Percentiles rank a stretch among this genome's conserved stretches.
Conservation (phyloP, 64 coral and sea anemone species). For the Dendronephthya gigantea region DNA sequence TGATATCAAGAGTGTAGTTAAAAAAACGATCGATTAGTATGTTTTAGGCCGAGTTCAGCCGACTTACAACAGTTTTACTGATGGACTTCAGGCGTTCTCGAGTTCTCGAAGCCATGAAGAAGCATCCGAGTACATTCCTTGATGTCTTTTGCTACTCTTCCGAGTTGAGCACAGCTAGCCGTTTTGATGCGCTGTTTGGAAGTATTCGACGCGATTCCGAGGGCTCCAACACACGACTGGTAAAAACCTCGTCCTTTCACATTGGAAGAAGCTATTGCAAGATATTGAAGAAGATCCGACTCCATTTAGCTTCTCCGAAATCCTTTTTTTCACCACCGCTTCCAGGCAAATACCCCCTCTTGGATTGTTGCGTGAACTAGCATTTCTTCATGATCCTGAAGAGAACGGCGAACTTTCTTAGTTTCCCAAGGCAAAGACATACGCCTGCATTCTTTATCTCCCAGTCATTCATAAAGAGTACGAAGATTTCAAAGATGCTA, state of each 20-base stretch:
- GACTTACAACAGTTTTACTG: slow-evolving; percentile 38
- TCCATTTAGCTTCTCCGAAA: slow-evolving; percentile 20
- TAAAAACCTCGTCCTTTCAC: slow-evolving; percentile 36
- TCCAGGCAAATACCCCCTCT: slow-evolving; percentile 34
- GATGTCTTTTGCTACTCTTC: slow-evolving; percentile 33
- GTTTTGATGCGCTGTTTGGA: slow-evolving; percentile 30
- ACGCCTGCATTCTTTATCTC: slow-evolving; percentile 41
- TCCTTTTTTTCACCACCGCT: slow-evolving; percentile 31
- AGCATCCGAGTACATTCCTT: background rate
- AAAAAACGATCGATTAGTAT: slow-evolving; percentile 39
- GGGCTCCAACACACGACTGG: slow-evolving; percentile 26
- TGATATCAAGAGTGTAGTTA: slow-evolving; percentile 32
- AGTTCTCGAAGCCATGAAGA: slow-evolving; percentile 21
- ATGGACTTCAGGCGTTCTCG: slow-evolving; percentile 23
- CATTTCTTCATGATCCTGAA: slow-evolving; percentile 34
- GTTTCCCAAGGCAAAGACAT: slow-evolving; percentile 48
- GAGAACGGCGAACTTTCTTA: background rate
- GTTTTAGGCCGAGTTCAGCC: slow-evolving; percentile 30
- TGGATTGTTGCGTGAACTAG: slow-evolving; percentile 19
- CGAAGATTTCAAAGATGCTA: slow-evolving; percentile 52
- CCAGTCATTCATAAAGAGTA: slow-evolving; percentile 44
- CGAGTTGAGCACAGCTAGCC: background rate
- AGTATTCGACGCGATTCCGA: slow-evolving; percentile 9
- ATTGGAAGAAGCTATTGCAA: slow-evolving; percentile 37
- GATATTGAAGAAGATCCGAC: slow-evolving; percentile 22